These are phyloP conservation scores for Dryadula phaetusa DNA, from an alignment of 2,888 invertebrate genomes.

Conservation along the genomic window DNA sequence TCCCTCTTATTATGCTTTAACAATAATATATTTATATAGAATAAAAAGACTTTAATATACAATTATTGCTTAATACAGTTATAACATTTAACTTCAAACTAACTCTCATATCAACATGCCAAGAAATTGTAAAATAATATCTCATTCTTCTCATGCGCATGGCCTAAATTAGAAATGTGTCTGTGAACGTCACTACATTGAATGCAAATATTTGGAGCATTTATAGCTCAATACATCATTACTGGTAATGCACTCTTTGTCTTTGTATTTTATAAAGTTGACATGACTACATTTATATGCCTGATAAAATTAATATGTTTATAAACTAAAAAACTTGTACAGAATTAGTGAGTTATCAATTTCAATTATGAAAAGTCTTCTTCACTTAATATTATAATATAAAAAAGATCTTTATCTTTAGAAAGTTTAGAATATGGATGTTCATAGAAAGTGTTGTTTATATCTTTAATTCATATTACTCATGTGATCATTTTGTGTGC, in stretches of 20 bases:
- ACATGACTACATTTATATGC: too few species aligned
- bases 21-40: neutral
- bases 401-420: too few species aligned
- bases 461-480: neutral
- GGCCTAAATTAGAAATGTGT: conserved; percentile 49
- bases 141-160: conserved; percentile 38
- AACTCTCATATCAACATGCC: neutral
- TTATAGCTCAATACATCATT: conserved; percentile 32
- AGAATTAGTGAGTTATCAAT: neutral
- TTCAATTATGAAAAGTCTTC: too few species aligned
- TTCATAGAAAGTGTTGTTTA: too few species aligned
- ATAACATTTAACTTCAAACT: neutral
- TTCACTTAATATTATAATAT: too few species aligned
- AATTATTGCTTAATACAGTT: neutral
- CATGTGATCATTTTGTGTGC: conserved; percentile 35
- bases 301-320: too few species aligned
- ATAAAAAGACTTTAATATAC: neutral
- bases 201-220: conserved; percentile 62
- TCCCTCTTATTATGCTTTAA: too few species aligned
- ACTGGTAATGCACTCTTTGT: conserved; percentile 25
- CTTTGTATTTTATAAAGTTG: conserved; percentile 35
- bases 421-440: neutral
- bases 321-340: neutral
- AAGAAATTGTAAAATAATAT: neutral
- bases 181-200: conserved; percentile 63